These are phyloP conservation scores for Cyclophora albipunctata DNA, from an alignment of 2,888 invertebrate species.

Conservation along the genomic window DNA sequence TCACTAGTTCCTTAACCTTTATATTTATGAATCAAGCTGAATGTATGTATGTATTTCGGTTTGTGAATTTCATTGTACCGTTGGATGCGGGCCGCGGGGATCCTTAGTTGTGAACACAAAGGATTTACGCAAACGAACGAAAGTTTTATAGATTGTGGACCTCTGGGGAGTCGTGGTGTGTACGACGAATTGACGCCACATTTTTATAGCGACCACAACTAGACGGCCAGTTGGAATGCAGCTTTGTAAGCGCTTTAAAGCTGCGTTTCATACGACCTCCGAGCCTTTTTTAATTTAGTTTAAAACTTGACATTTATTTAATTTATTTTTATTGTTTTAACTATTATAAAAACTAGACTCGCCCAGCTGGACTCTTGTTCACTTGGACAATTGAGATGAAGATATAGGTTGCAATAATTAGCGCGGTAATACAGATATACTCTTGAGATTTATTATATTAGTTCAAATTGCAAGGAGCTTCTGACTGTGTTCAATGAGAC, in stretches of 20 bases:
- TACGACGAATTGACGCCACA: conserved; percentile 26
- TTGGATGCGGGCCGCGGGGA: conserved; percentile 34
- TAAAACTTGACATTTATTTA: too few species aligned
- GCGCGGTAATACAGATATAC: too few species aligned
- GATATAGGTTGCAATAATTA: too few species aligned
- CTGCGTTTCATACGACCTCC: too few species aligned
- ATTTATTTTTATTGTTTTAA: too few species aligned
- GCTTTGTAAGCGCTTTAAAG: conserved; percentile 3
- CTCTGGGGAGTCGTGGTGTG: conserved; percentile 29
- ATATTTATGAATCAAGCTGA: conserved; percentile 19
- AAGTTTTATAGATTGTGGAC: conserved; percentile 41
- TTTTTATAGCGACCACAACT: conserved; percentile 21
- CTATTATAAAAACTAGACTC: too few species aligned
- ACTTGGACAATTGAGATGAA: too few species aligned
- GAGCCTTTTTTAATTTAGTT: too few species aligned
- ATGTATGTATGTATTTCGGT: conserved; percentile 30
- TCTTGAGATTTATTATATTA: too few species aligned
- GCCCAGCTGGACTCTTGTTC: too few species aligned
- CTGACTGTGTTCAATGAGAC: too few species aligned
- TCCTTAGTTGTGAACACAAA: conserved; percentile 33
- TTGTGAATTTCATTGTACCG: conserved; percentile 33
- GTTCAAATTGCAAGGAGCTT: too few species aligned
- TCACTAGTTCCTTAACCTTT: conserved; percentile 17
- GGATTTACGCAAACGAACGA: conserved; percentile 33
- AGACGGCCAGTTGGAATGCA: conserved; percentile 11